Conservation (phyloP, 92 coral and sea anemone genomes). For the Epizoanthus rinbou region DNA sequence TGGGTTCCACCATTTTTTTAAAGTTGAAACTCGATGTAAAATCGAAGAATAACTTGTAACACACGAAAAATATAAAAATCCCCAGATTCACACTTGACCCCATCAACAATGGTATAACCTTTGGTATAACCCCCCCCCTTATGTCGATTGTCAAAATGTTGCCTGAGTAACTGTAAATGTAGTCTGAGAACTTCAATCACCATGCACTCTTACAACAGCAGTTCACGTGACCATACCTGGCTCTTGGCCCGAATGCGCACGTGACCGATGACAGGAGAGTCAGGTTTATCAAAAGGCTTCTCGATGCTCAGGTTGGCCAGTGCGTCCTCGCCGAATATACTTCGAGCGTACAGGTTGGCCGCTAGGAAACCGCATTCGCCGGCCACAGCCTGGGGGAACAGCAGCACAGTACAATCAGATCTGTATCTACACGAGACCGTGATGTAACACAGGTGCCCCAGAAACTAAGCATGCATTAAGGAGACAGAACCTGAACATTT, state of each 20-base stretch:
- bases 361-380: constrained; percentile 99
- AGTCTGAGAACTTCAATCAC: background rate
- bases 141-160: background rate
- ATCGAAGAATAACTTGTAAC: too few relatives aligned
- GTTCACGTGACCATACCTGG: constrained; percentile 64
- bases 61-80: too few relatives aligned
- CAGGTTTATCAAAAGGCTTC: constrained; percentile 82
- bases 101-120: too few relatives aligned
- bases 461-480: too few relatives aligned
- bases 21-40: too few relatives aligned
- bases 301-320: constrained; percentile 96
- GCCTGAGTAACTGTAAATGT: too few relatives aligned
- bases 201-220: background rate
- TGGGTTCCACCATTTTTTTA: too few relatives aligned
- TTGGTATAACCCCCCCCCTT: too few relatives aligned
- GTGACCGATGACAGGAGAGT: constrained; percentile 92
- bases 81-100: too few relatives aligned
- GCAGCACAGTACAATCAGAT: background rate
- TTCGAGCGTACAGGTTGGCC: constrained; percentile 96
- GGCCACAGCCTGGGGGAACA: constrained; percentile 75
- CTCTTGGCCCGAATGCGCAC: constrained; percentile 99
- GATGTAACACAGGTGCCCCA: background rate
- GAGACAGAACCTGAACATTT: too few relatives aligned
- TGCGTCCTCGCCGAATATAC: constrained; percentile 99
- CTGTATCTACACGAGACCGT: background rate